Conservation (phyloP, 2,113 vertebrate species). For the Epinephelus fuscoguttatus region DNA sequence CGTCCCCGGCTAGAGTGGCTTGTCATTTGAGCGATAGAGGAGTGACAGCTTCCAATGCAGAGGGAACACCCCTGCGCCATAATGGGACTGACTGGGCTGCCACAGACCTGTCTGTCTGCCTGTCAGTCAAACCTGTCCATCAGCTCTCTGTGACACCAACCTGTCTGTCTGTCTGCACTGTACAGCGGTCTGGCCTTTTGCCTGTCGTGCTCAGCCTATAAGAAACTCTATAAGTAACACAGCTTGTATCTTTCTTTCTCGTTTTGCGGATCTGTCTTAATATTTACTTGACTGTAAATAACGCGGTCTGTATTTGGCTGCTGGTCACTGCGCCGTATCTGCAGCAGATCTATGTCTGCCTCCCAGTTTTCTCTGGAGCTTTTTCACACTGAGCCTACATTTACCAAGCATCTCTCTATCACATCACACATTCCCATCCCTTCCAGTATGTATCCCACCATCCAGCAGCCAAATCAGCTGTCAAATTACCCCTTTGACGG, state of each 20-base stretch:
- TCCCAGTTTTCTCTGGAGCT: conserved; percentile 13
- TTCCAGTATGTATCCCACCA: conserved; percentile 23
- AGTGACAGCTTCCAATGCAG: conserved; percentile 86
- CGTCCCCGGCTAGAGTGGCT: conserved; percentile 83
- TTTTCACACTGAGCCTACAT: conserved; percentile 30
- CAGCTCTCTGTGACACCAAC: conserved; percentile 71
- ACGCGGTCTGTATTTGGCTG: not conserved
- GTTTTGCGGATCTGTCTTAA: conserved; percentile 25
- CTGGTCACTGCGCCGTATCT: conserved; percentile 13
- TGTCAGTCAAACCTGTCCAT: conserved; percentile 79
- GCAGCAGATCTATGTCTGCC: conserved; percentile 12
- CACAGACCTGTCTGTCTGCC: conserved; percentile 81
- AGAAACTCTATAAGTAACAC: conserved; percentile 10
- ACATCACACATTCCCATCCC: conserved; percentile 26
- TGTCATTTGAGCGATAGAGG: conserved; percentile 81
- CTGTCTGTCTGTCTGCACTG: conserved; percentile 67
- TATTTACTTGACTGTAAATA: conserved; percentile 33
- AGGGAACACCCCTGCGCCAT: conserved; percentile 83
- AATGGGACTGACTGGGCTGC: conserved; percentile 82
- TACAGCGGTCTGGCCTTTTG: conserved; percentile 54
- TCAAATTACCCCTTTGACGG: conserved; percentile 55
- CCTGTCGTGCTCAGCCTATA: conserved; percentile 38
- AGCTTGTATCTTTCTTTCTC: conserved; percentile 1
- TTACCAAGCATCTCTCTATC: conserved; percentile 39
- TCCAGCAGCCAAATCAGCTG: conserved; percentile 36